Percentiles rank a stretch among this genome's conserved stretches.
Evolutionary conservation across 23 tunicate species (phyloP).

Genomic region (Trididemnum miniatum): DNA sequence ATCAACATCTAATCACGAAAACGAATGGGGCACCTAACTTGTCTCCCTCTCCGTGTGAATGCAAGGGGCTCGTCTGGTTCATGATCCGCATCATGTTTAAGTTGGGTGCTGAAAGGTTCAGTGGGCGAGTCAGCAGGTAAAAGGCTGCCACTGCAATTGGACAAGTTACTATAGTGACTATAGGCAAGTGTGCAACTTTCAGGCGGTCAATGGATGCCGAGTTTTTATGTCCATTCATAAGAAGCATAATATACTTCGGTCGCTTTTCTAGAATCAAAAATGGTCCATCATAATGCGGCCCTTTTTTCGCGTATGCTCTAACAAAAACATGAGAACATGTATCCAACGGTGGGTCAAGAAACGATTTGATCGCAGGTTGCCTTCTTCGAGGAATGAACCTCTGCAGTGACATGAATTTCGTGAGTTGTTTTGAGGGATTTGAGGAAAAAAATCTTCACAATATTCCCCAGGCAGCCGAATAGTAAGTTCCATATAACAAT

Average conservation of each 20-base stretch:
- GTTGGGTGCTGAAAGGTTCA: too few relatives aligned
- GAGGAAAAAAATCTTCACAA: neutral
- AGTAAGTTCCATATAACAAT: neutral
- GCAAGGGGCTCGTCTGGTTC: too few relatives aligned
- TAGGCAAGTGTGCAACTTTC: conserved; percentile 27
- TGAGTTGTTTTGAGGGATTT: neutral
- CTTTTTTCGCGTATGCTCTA: neutral
- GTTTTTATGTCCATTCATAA: conserved; percentile 5
- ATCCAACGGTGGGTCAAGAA: neutral
- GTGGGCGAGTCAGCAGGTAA: too few relatives aligned
- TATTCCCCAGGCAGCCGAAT: neutral
- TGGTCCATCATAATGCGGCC: neutral
- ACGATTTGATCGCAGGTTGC: neutral
- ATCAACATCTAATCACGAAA: too few relatives aligned
- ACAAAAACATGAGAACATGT: conserved; percentile 14
- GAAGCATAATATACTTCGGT: conserved; percentile 12
- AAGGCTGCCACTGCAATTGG: too few relatives aligned
- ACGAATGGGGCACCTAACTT: too few relatives aligned
- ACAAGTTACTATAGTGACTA: too few relatives aligned
- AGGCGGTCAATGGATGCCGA: conserved; percentile 23
- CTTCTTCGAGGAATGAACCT: too few relatives aligned
- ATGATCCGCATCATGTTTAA: too few relatives aligned
- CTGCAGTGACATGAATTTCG: neutral
- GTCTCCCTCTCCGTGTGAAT: too few relatives aligned
- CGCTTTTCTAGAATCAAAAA: too few relatives aligned